These are phyloP conservation scores for Rhabdornis inornatus DNA, from an alignment of 2,113 vertebrate genomes.

Conservation along the genomic window DNA sequence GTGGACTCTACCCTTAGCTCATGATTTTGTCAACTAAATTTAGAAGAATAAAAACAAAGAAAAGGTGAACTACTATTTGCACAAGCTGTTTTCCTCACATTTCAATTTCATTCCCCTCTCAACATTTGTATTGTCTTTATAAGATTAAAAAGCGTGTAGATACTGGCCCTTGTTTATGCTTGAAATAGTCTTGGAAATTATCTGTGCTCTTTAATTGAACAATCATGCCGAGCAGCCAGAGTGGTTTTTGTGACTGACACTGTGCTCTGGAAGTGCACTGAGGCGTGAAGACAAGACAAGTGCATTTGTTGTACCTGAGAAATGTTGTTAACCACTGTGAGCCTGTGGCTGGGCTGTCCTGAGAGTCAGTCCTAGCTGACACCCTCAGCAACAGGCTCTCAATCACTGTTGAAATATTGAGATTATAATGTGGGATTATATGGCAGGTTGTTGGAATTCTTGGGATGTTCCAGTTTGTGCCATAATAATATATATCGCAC, in stretches of 20 bases:
- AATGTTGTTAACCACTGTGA: not conserved
- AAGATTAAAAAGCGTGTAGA: not conserved
- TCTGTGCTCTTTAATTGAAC: constrained; percentile 10
- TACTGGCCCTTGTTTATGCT: not conserved
- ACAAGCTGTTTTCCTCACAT: not conserved
- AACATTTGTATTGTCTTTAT: not conserved
- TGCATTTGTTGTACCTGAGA: not conserved
- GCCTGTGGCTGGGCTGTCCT: not conserved
- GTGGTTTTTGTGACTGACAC: not conserved
- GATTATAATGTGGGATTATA: not conserved
- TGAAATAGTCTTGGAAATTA: constrained; percentile 9
- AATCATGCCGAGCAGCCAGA: not conserved
- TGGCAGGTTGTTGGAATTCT: not conserved
- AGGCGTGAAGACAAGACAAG: not conserved
- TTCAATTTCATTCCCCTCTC: not conserved
- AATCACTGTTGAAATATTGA: not conserved
- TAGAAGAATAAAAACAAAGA: not conserved
- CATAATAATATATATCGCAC: fast-evolving
- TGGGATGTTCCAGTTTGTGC: not conserved
- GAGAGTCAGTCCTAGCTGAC: not conserved
- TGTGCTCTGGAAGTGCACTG: not conserved
- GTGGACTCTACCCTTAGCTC: not conserved
- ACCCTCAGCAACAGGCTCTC: not conserved
- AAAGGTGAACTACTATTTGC: not conserved
- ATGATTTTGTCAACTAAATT: not conserved